Conservation (phyloP, 2,797 vertebrate species). For the Pagetopsis macropterus region DNA sequence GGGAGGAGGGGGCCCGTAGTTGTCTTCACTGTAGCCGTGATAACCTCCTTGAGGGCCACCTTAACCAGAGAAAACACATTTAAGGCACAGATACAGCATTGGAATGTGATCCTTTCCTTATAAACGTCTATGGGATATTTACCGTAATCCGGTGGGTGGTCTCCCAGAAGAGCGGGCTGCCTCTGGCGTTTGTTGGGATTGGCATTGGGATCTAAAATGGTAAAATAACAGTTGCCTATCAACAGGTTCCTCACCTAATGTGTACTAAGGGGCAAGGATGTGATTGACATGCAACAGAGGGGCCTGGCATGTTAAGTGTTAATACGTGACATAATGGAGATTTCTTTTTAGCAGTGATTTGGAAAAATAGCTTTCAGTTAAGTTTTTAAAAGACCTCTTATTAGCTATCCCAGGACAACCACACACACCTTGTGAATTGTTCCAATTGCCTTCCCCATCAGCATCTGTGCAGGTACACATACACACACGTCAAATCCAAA, state of each 20-base stretch:
- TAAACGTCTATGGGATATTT: slow-evolving; percentile 42
- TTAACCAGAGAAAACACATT: slow-evolving; percentile 51
- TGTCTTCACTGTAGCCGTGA: slow-evolving; percentile 91
- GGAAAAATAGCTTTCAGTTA: slow-evolving; percentile 23
- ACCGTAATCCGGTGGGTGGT: slow-evolving; percentile 96
- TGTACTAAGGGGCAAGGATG: slow-evolving; percentile 56
- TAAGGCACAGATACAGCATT: background rate
- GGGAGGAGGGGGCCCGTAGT: slow-evolving; percentile 88
- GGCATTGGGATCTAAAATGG: slow-evolving; percentile 83
- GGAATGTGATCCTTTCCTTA: background rate
- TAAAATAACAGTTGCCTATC: slow-evolving; percentile 42
- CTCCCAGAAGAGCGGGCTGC: slow-evolving; percentile 93
- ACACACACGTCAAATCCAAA: slow-evolving; percentile 78
- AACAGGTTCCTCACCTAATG: slow-evolving; percentile 33
- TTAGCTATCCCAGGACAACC: slow-evolving; percentile 47
- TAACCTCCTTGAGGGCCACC: slow-evolving; percentile 91
- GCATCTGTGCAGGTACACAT: slow-evolving; percentile 87
- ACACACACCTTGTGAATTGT: slow-evolving; percentile 86
- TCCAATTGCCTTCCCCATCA: slow-evolving; percentile 88
- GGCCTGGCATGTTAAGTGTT: slow-evolving; percentile 30
- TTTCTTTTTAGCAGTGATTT: slow-evolving; percentile 51
- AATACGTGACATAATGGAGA: slow-evolving; percentile 80
- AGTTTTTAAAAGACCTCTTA: slow-evolving; percentile 24
- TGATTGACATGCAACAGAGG: slow-evolving; percentile 77
- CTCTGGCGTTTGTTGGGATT: slow-evolving; percentile 94